Percentiles rank a stretch among this genome's conserved stretches.
Conservation (phyloP, 2,113 vertebrate genomes). For the Phylloscopus whistleri region DNA sequence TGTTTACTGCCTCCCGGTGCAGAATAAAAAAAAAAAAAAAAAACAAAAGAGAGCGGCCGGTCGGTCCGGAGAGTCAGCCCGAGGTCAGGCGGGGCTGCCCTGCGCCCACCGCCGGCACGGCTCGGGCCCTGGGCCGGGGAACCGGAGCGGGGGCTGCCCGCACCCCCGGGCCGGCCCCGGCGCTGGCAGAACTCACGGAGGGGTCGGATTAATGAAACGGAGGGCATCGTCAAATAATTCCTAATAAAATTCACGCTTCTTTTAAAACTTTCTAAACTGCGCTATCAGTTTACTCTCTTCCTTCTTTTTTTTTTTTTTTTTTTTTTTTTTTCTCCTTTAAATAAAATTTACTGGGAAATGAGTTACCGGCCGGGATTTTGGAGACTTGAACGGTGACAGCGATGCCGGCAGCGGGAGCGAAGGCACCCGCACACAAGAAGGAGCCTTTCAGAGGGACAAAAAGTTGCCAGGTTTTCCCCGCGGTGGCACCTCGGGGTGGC, state of each 20-base stretch:
- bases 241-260: slow-evolving; percentile 71
- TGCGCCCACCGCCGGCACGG: background rate
- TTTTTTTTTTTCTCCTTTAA: background rate
- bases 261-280: slow-evolving; percentile 75
- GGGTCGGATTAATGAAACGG: slow-evolving; percentile 67
- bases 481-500: background rate
- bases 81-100: slow-evolving; percentile 72
- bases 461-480: background rate
- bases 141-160: background rate
- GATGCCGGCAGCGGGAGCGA: background rate
- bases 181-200: slow-evolving; percentile 58
- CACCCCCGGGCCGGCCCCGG: slow-evolving; percentile 47
- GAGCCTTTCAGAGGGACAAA: slow-evolving; percentile 50
- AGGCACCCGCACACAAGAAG: background rate
- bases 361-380: slow-evolving; percentile 66
- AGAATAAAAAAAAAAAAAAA: background rate
- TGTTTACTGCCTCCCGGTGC: slow-evolving; percentile 55
- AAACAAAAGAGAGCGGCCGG: slow-evolving; percentile 65
- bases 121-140: background rate
- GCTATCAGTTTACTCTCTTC: background rate
- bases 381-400: background rate
- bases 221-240: slow-evolving; percentile 69
- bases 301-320: no score
- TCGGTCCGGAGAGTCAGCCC: slow-evolving; percentile 75
- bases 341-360: slow-evolving; percentile 73